Percentiles rank a stretch among this genome's conserved stretches.
phyloP scores from a whole-genome alignment of 2,888 invertebrate species.

The Yponomeuta cagnagella region DNA sequence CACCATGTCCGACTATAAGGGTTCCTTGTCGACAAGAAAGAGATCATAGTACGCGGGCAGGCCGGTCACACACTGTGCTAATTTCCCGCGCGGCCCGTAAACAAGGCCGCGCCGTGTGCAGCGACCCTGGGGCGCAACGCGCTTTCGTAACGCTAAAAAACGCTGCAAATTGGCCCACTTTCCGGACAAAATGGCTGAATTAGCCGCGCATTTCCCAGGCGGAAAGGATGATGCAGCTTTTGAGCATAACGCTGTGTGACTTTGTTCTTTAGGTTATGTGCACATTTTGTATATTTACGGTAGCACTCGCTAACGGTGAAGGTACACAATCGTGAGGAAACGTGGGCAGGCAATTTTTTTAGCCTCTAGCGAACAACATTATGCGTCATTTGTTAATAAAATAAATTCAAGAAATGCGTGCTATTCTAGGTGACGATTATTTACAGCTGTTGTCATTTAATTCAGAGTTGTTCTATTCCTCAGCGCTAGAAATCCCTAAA shows the following conservation, averaged over 20 bases:
- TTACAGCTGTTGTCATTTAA: too few species aligned
- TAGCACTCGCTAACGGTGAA: neutral
- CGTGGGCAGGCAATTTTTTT: too few species aligned
- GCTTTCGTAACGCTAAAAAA: neutral
- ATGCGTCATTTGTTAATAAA: too few species aligned
- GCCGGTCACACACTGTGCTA: neutral
- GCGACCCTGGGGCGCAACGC: neutral
- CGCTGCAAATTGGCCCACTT: neutral
- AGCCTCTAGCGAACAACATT: too few species aligned
- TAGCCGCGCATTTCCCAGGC: neutral
- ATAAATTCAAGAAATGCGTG: too few species aligned
- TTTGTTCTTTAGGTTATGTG: too few species aligned
- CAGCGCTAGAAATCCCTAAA: too few species aligned
- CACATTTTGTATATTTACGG: neutral
- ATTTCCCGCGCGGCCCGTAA: neutral
- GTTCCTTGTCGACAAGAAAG: too few species aligned
- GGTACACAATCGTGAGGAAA: too few species aligned
- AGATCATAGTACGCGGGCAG: neutral
- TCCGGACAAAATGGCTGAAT: slow-evolving; percentile 1
- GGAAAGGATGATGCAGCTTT: neutral
- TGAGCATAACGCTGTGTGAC: neutral
- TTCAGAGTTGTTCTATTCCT: too few species aligned
- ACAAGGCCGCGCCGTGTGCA: neutral
- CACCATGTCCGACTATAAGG: too few species aligned
- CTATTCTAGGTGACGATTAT: too few species aligned